These are phyloP conservation scores for Ormia ochracea DNA, from an alignment of 2,888 invertebrate genomes.

Conservation along the genomic window DNA sequence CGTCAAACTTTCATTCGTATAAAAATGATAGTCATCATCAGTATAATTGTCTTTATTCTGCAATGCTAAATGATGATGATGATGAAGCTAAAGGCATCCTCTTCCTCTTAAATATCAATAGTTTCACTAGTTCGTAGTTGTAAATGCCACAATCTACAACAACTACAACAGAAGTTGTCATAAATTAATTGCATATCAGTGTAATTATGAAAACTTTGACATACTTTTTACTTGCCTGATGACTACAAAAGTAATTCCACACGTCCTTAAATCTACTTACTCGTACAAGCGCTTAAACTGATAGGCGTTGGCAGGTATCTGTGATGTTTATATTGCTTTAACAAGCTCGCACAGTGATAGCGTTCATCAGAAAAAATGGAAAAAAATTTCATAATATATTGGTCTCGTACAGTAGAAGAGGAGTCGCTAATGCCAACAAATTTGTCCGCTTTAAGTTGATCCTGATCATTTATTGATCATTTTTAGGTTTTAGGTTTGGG, in stretches of 20 bases:
- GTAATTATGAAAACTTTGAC: constrained; percentile 71
- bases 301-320: background rate
- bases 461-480: too few species aligned
- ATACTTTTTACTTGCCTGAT: constrained; percentile 43
- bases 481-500: too few species aligned
- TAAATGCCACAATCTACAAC: constrained; percentile 9
- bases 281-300: background rate
- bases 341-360: background rate
- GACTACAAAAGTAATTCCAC: background rate
- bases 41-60: background rate
- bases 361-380: background rate
- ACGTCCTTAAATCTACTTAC: background rate
- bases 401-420: too few species aligned
- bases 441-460: too few species aligned
- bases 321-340: background rate
- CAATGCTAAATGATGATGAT: background rate
- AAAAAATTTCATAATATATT: too few species aligned
- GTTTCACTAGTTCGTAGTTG: background rate
- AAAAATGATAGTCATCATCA: background rate
- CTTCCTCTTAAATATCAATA: background rate
- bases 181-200: constrained; percentile 73
- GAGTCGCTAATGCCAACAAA: too few species aligned
- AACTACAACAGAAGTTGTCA: constrained; percentile 67
- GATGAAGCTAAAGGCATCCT: background rate
- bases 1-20: constrained; percentile 18